phyloP scores from a whole-genome alignment of 2,113 vertebrate genomes.

The Dasyornis broadbenti region DNA sequence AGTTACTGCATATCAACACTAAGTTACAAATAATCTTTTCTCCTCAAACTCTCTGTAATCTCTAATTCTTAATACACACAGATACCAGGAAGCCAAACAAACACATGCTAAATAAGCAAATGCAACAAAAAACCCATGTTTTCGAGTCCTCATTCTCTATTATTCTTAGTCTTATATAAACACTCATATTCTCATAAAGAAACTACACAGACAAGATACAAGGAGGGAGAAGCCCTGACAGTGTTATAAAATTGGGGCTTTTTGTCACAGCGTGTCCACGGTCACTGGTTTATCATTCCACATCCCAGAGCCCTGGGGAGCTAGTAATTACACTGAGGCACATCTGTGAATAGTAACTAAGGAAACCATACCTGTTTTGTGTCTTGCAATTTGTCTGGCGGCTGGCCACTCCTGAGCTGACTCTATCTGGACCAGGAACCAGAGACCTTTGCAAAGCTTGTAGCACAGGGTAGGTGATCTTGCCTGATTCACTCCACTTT shows the following conservation, averaged over 20 bases:
- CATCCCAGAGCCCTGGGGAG: neutral
- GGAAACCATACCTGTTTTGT: neutral
- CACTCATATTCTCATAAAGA: neutral
- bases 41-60: neutral
- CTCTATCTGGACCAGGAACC: neutral
- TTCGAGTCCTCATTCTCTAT: neutral
- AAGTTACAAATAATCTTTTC: neutral
- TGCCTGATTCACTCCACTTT: neutral
- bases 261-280: neutral
- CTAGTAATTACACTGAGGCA: neutral
- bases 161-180: neutral
- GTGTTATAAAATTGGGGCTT: neutral
- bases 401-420: neutral
- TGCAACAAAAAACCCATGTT: neutral
- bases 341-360: neutral
- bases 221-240: rapidly evolving
- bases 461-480: neutral
- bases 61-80: neutral
- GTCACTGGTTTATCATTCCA: neutral
- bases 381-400: neutral
- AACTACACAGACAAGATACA: neutral
- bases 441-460: neutral
- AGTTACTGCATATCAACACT: neutral
- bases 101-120: neutral
- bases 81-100: neutral